Evolutionary conservation across 2,797 vertebrate species (phyloP).

Genomic region (Cossypha niveicapilla): DNA sequence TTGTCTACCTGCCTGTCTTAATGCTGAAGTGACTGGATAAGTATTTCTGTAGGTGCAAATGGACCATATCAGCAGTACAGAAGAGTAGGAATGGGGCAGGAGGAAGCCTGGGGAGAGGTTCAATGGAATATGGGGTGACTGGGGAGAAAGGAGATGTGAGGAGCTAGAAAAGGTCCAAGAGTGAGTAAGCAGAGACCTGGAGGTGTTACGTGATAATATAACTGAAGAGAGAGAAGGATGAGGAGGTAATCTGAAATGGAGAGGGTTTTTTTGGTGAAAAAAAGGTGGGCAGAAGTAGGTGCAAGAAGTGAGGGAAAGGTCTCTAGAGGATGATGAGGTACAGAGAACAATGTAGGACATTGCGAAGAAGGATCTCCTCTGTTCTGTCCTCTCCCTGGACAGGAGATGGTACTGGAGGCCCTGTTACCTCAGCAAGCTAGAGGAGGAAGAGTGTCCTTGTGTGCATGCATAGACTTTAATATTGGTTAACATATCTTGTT

Average conservation of each 20-base stretch:
- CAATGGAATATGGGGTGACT: neutral
- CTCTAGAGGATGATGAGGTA: neutral
- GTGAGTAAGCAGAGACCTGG: neutral
- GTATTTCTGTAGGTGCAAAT: neutral
- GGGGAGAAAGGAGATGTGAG: neutral
- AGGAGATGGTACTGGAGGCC: neutral
- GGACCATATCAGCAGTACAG: neutral
- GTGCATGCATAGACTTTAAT: neutral
- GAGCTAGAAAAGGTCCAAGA: neutral
- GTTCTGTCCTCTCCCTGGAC: neutral
- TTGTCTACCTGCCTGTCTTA: neutral
- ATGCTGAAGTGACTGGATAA: neutral
- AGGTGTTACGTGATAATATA: neutral
- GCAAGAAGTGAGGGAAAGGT: neutral
- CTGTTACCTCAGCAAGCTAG: neutral
- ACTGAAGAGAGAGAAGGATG: neutral
- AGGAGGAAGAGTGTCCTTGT: neutral
- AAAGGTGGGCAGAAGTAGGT: neutral
- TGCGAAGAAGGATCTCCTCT: neutral
- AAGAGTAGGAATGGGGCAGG: neutral
- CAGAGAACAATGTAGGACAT: neutral
- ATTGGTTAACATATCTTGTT: neutral
- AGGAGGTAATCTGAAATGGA: neutral
- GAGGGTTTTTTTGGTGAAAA: neutral
- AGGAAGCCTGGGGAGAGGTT: neutral